Evolutionary conservation across 2,888 invertebrate species (phyloP).

Genomic region (Rhyacophila evoluta): DNA sequence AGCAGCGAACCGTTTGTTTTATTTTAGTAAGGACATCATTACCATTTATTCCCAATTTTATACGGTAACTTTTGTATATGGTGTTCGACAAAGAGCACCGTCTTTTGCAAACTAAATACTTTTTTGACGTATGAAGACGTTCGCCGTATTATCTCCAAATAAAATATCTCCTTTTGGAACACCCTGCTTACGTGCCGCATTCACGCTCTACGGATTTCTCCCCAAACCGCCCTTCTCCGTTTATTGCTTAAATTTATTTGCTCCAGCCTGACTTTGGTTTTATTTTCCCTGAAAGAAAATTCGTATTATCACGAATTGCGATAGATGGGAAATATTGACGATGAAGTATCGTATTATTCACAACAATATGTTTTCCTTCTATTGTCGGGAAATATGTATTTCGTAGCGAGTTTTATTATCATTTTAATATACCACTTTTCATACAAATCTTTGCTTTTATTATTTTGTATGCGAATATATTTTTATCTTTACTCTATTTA

Average conservation of each 20-base stretch:
- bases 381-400: neutral
- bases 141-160: constrained; percentile 36
- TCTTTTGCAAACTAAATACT: constrained; percentile 37
- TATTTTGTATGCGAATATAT: no score
- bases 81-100: constrained; percentile 34
- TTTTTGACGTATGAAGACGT: constrained; percentile 41
- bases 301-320: neutral
- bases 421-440: no score
- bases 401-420: no score
- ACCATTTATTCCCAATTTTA: constrained; percentile 39
- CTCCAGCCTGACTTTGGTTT: neutral
- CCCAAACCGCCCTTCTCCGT: neutral
- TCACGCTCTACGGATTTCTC: constrained; percentile 40
- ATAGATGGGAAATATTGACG: neutral
- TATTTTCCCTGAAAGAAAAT: neutral
- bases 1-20: no score
- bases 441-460: no score
- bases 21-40: no score
- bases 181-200: neutral
- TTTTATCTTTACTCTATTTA: no score
- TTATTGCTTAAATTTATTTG: neutral
- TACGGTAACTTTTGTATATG: constrained; percentile 45
- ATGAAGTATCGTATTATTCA: neutral
- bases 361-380: neutral
- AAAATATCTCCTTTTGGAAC: constrained; percentile 37